phyloP scores from a whole-genome alignment of 1,140 invertebrate species.

The Neoseiulus cucumeris region DNA sequence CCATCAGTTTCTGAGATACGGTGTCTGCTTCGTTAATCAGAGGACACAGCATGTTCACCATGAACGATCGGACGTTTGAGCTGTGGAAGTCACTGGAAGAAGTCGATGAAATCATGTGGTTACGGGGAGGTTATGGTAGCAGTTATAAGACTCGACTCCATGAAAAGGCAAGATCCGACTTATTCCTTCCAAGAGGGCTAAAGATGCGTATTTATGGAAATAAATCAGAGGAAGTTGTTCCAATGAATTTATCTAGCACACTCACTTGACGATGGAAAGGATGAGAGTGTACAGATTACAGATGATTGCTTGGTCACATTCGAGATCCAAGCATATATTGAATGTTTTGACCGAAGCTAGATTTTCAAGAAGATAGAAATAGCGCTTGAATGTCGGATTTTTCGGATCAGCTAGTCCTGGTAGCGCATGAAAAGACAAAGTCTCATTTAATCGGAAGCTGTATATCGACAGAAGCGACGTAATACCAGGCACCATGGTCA shows the following conservation, averaged over 20 bases:
- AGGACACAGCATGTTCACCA: constrained; percentile 80
- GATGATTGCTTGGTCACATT: constrained; percentile 92
- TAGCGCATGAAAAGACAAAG: background rate
- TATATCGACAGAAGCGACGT: no score
- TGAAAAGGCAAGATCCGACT: no score
- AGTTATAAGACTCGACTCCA: no score
- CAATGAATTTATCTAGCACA: constrained; percentile 17
- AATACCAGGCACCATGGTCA: no score
- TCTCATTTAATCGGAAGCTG: no score
- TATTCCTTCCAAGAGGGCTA: no score
- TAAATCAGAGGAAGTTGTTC: no score
- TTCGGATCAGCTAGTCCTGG: constrained; percentile 70
- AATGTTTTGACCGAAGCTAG: constrained; percentile 94
- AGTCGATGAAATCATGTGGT: constrained; percentile 19
- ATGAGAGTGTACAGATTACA: constrained; percentile 81
- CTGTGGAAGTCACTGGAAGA: constrained; percentile 72
- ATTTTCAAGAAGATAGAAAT: constrained; percentile 70
- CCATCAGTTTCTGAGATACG: constrained; percentile 74
- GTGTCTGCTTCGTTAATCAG: constrained; percentile 85
- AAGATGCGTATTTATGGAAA: no score
- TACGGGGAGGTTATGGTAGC: no score
- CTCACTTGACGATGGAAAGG: constrained; percentile 86
- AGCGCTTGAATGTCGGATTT: constrained; percentile 89
- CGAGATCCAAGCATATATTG: constrained; percentile 94
- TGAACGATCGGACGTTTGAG: constrained; percentile 82